phyloP scores from a whole-genome alignment of 2,888 invertebrate genomes.

The Eristalis tenax region DNA sequence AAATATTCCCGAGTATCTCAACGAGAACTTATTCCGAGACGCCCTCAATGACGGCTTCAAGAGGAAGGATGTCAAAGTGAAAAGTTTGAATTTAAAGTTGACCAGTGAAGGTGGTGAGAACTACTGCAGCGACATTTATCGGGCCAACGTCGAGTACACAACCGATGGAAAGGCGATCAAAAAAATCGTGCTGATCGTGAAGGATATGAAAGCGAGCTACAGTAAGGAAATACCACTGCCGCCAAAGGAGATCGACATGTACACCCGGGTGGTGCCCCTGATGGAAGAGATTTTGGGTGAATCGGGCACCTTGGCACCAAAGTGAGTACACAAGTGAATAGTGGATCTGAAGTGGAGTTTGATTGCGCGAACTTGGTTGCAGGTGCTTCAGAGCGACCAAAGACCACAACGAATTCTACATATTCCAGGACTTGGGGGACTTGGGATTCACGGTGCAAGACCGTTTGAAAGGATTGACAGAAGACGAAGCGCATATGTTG shows the following conservation, averaged over 20 bases:
- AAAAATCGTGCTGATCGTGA: conserved; percentile 11
- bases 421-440: conserved; percentile 76
- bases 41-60: conserved; percentile 78
- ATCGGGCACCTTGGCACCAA: background rate
- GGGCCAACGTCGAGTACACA: conserved; percentile 3
- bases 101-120: conserved; percentile 78
- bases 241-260: conserved; percentile 20
- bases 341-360: background rate
- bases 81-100: conserved; percentile 75
- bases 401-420: conserved; percentile 29
- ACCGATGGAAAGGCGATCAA: background rate
- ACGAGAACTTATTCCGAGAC: conserved; percentile 76
- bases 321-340: background rate
- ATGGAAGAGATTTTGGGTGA: conserved; percentile 20
- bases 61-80: conserved; percentile 77
- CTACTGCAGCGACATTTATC: conserved; percentile 79
- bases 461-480: conserved; percentile 81
- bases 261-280: background rate
- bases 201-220: conserved; percentile 6
- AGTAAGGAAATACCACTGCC: background rate
- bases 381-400: conserved; percentile 3
- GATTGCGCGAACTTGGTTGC: background rate
- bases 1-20: conserved; percentile 8
- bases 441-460: conserved; percentile 77
- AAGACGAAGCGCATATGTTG: conserved; percentile 81